Evolutionary conservation across 1,140 invertebrate species (phyloP), one percentile per base, ranked within the genome.

Genomic region (Orchesella cincta): DNA sequence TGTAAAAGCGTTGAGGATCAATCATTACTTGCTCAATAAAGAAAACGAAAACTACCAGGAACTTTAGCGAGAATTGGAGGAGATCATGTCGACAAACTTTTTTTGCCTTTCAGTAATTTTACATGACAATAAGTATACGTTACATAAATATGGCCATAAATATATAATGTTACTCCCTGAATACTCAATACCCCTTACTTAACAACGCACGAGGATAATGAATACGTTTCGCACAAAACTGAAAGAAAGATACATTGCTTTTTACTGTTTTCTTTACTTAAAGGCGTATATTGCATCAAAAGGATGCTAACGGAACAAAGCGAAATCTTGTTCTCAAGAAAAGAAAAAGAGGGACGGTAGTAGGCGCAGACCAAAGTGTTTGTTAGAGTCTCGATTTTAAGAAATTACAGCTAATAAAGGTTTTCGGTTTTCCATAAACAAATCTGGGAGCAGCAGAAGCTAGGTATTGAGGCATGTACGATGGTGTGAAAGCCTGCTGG

Each of bases 191-290:
- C 39, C 39, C 8, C 8, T 46, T 46, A 8, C 8, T 12, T 46
- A 46, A 46, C 39, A 46, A 23, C 8, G 54, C 62, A 67, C 62
- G 62, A 67, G 62, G 62, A 67, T 67, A 67, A 26, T 67, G 26
- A 33, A 67, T 67, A 67, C 62, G 26, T 31, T 33, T 31, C 2
- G 23, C 23, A 67, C 62, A 67, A 67, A 31, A n/a, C n/a, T 8
- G 28, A 2, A 67, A 67, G 33, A 18, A 67, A 1, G 31, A 12
- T 67, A 67, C 33, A 12, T 29, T 29, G 2, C 33, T 67, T 67
- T 31, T 67, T 67, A 33, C 62, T 67, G 14, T 31, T 67, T 57
- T 12, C 12, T 23, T 67, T 29, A 57, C 14, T 26, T 16, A 57
- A n/a, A 57, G 12, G 12, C n/a, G 12, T 57, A 23, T 57, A 18